Base-by-base conservation (phyloP, 1,140 invertebrate species). In the Platorchestia sp. region DNA sequence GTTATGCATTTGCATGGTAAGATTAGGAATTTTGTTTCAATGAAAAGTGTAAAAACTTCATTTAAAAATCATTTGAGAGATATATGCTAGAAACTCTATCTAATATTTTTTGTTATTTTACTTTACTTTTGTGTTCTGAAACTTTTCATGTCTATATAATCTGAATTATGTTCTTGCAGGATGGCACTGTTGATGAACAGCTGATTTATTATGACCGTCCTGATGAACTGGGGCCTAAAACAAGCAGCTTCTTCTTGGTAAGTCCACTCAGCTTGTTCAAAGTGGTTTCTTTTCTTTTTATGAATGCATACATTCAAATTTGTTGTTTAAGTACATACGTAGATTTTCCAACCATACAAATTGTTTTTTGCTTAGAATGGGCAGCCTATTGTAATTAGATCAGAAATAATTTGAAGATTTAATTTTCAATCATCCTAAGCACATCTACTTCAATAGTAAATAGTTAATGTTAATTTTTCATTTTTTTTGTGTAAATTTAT, bases 191-290 rank as follows among this genome's bases (percentile, higher is more conserved):
- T 44, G 22, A 47, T 6, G 45, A 93, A 40, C 7, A 93, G 45
- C 45, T 93, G 43, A 93, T 93, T 44, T 93, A 93, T 44, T 93
- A 93, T 47, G 91, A 93, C 40, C 91, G 91, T 47, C 91, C 91
- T 45, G 91, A 93, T 45, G 45, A 42, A 45, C 19, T n/a, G 5
- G 91, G 91, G 43, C 91, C 91, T 14, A 93, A 93, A 41, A 93
- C 45, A 44, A 93, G 91, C 45, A 93, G 22, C 43, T 93, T 93
- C 45, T 93, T 47, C 45, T 10, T 45, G 45, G 91, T 93, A 47
- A 93, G 36, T 90, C 7, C 14, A 43, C 0, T 27, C n/a, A n/a
- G 10, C 87, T 90, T 90, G 87, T 90, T 90, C 36, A 27, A 3
- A 75, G 1, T 75, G 27, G 1, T 36, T 22, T 75, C 7, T 36